Evolutionary conservation across 2,888 invertebrate species (phyloP), one percentile per base, ranked within the genome.

Genomic region (Tricholauxania praeusta): DNA sequence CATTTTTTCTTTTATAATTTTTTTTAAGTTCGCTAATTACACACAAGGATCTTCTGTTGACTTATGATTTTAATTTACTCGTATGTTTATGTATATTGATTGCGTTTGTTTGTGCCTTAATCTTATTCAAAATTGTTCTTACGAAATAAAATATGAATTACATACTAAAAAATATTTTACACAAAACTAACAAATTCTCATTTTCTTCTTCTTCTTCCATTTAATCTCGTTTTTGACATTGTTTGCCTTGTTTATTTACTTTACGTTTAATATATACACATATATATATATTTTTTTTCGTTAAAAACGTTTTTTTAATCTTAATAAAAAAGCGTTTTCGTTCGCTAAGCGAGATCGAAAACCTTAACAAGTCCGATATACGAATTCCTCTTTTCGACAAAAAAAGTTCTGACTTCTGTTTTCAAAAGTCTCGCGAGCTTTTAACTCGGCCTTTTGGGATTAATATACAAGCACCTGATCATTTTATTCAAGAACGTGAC

Each of bases 331-430:
- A 89, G 87, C 87, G 88, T 78, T 89, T 89, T 83, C 88, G 87
- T 78, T 89, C 90, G 75, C 82, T 90, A 72, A 89, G 89, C 76
- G 90, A 90, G 78, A 85, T 90, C 64, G 89, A 90, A 78, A 88
- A 88, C 72, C 77, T 71, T 28, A 86, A 88, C 67, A 85, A 85
- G 73, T 80, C 85, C 62, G 87, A 88, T 72, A 85, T 90, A 71
- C 89, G 91, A 75, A 88, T 93, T 63, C 92, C 92, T 2, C 86
- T 92, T 17, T 93, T 92, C 90, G 93, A 93, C 84, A 91, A 92
- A 83, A 92, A 92, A n/a, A 91, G 91, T 14, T 92, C 92, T 0
- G 93, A 93, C 84, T 92, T 92, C 82, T 92, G 91, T 82, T 93
- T 93, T 81, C 92, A 92, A 52, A 92, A 92, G 80, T 93, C 93